Evolutionary conservation across 2,797 vertebrate genomes (phyloP), one percentile per base, ranked within the genome.

Genomic region (Setipinna tenuifilis): DNA sequence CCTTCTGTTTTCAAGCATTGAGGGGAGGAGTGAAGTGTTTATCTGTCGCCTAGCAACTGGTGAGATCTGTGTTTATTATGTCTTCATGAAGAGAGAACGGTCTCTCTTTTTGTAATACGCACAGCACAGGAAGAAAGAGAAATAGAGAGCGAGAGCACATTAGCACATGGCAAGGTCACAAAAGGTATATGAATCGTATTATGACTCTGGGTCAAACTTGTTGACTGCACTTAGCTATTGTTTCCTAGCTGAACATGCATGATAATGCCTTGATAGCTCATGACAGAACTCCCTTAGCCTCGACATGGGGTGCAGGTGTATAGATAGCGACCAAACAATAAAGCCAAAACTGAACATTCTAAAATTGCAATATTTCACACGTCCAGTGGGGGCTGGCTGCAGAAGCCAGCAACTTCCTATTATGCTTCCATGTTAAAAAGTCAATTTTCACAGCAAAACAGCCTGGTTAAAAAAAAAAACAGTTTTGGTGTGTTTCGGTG

Each of bases 41-140:
- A 90, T 44, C 57, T 82, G 91, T 92, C 91, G 84, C 92, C 89
- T 92, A 91, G 93, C 93, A 93, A 94, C 93, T 88, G 90, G 78
- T 31, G 11, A 59, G 21, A 54, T 86, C 21, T 21, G 46, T 84
- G 83, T 90, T 90, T 90, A 83, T 90, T 90, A 83, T 28, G 62
- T 21, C 81, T 75, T 75, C 68, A 75, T 75, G 68, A 35, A 17
- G 5, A 6, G 28, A 75, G 28, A 75, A 75, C 17, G 12, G 0
- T 75, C 31, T 19, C 28, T 35, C 68, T 75, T 12, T 28, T 5
- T 75, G 68, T 14, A 41, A 17, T 10, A 5, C 35, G 5, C 50
- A 54, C 50, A 54, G 58, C 58, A 59, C 6, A 6, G 5, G 19
- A 59, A 5, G 58, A 59, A 1, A 21, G 17, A 59, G 58, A 59